Conservation (phyloP, 2,113 vertebrate genomes). For the Pavo muticus region DNA sequence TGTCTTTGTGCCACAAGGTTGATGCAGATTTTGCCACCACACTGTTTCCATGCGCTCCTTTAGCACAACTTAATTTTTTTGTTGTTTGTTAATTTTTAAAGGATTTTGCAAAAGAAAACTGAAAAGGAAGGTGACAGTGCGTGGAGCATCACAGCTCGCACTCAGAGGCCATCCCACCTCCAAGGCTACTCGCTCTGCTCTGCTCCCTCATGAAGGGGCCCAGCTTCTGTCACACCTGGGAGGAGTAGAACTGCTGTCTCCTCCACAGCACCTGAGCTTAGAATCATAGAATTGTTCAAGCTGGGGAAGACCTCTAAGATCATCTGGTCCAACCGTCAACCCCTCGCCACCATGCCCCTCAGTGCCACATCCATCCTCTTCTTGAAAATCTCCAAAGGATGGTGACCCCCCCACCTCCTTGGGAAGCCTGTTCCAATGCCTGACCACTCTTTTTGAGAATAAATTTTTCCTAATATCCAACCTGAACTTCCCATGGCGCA, state of each 20-base stretch:
- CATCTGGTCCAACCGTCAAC: too few relatives aligned
- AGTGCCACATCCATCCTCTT: too few relatives aligned
- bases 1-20: not conserved
- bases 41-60: not conserved
- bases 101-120: not conserved
- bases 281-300: too few relatives aligned
- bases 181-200: not conserved
- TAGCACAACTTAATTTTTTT: not conserved
- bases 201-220: not conserved
- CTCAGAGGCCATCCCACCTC: not conserved
- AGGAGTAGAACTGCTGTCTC: not conserved
- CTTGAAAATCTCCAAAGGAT: too few relatives aligned
- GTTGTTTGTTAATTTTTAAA: not conserved
- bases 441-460: too few relatives aligned
- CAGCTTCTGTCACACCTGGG: not conserved
- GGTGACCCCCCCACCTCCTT: too few relatives aligned
- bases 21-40: not conserved
- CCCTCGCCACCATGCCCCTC: too few relatives aligned
- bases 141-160: rapidly evolving
- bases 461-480: too few relatives aligned
- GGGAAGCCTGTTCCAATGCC: too few relatives aligned
- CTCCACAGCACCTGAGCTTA: not conserved
- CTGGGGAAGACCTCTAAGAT: too few relatives aligned
- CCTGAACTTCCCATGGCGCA: too few relatives aligned
- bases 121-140: not conserved